Evolutionary conservation across 2,113 vertebrate species (phyloP), one percentile per base, ranked within the genome.

Genomic region (Lycaon pictus): DNA sequence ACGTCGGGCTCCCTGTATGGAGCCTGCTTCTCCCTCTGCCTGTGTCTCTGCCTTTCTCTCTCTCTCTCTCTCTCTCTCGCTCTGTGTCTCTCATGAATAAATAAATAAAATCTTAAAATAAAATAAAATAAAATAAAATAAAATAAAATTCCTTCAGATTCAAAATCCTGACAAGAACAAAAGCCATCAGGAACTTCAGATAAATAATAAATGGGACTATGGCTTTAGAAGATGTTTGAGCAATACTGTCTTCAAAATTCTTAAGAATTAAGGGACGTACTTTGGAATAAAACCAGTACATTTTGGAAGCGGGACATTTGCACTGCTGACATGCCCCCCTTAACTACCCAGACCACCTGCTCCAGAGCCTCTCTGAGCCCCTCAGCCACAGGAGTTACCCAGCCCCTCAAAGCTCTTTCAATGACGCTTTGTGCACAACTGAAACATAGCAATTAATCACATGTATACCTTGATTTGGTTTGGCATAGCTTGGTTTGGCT

Each of bases 121-220:
- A 43, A 43, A 43, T 43, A 43, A 43, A 7, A 43, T 94, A 84
- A 0, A 88, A 95, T 86, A 43, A 43, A 43, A 43, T 43, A 43
- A 43, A 7, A 43, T 94, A 84, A 0, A 88, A 95, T 86, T 86
- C 51, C 48, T 94, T 48, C 27, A 83, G 82, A 92, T 91, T 89
- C 93, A 71, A 93, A 95, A 35, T 58, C 95, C 93, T 96, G 92
- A 90, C 90, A 94, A 90, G 60, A 90, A 97, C 98, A 86, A 87
- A 95, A 82, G 51, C 13, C 82, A 83, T 51, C 27, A 37, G 67
- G 56, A 86, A 7, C 29, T 79, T 87, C 29, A 89, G 82, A 65
- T 93, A 86, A 96, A 93, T 86, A 91, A 91, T 58, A 86, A 88
- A 86, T 96, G 90, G 83, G 29, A 67, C 81, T 19, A 55, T 48